These are phyloP conservation scores for Anguilla anguilla DNA, from an alignment of 2,797 vertebrate genomes.

Conservation along the genomic window DNA sequence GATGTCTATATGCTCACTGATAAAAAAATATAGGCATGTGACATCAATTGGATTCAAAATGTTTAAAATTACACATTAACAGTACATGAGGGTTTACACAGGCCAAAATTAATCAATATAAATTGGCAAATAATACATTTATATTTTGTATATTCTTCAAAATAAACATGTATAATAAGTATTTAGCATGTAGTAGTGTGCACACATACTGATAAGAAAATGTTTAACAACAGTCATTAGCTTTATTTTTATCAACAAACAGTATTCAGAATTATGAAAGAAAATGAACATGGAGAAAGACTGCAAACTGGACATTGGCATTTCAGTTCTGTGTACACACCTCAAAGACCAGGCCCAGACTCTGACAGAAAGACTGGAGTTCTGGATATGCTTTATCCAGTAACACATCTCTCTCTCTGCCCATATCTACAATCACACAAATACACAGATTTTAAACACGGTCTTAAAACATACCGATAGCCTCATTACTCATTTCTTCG, in stretches of 20 bases:
- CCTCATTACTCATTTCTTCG: neutral
- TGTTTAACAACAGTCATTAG: neutral
- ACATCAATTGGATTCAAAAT: neutral
- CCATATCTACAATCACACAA: constrained; percentile 71
- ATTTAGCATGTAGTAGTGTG: neutral
- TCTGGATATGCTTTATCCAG: constrained; percentile 74
- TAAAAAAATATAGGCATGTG: neutral
- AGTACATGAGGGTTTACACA: neutral
- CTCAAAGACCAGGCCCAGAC: constrained; percentile 78
- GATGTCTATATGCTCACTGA: neutral
- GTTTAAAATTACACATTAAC: neutral
- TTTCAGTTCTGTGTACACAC: constrained; percentile 52
- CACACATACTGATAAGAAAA: neutral
- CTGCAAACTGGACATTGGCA: neutral
- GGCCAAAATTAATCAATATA: neutral
- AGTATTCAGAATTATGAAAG: neutral
- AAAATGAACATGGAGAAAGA: neutral
- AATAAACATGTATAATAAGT: neutral
- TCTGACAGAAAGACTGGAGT: constrained; percentile 76
- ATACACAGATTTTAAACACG: constrained; percentile 9
- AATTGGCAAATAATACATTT: neutral
- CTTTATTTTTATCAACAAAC: neutral
- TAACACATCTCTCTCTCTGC: constrained; percentile 73
- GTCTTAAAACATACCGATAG: neutral
- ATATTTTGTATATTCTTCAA: neutral